phyloP scores from a whole-genome alignment of 2,113 vertebrate species.

The Ictidomys tridecemlineatus region DNA sequence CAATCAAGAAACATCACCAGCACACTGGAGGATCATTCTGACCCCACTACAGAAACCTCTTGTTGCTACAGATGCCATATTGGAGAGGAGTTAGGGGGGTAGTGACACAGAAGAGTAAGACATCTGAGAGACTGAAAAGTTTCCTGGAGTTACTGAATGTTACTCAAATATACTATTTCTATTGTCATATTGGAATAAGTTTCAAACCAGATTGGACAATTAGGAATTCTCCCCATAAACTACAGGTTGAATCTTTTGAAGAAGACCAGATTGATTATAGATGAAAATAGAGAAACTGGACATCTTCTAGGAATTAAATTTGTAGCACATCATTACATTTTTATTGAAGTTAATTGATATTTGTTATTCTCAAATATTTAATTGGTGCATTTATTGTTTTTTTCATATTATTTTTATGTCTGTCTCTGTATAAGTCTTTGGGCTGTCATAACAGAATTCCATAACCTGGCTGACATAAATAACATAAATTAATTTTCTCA shows the following conservation, averaged over 20 bases:
- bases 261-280: neutral
- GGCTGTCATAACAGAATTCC: neutral
- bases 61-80: neutral
- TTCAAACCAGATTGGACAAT: neutral
- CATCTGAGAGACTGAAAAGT: neutral
- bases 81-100: neutral
- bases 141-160: neutral
- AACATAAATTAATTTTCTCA: neutral
- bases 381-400: neutral
- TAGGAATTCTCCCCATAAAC: neutral
- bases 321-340: neutral
- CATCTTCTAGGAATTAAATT: neutral
- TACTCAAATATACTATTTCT: neutral
- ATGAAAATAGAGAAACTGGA: conserved; percentile 26
- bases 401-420: neutral
- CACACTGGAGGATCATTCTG: neutral
- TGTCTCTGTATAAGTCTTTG: neutral
- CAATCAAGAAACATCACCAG: neutral
- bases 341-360: neutral
- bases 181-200: neutral
- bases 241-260: neutral
- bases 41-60: neutral
- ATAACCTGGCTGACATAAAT: neutral
- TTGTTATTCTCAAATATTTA: neutral
- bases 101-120: neutral